Percentiles rank a stretch among this genome's conserved stretches.
phyloP scores from a whole-genome alignment of 2,888 invertebrate species.

The Seira ritae region DNA sequence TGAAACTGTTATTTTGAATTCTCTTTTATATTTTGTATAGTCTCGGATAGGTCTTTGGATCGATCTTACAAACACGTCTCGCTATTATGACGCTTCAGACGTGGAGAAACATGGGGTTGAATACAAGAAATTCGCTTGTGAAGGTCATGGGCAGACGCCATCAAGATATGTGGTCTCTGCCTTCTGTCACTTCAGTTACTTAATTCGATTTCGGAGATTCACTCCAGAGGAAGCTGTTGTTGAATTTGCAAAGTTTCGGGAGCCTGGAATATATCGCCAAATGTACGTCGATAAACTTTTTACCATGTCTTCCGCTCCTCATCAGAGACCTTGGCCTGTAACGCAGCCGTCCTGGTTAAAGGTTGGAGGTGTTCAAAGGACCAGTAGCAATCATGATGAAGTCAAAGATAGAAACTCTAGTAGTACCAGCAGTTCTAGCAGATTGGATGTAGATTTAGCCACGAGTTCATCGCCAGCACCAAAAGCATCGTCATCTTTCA shows the following conservation, averaged over 20 bases:
- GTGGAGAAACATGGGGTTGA: constrained; percentile 76
- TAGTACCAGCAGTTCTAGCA: no score
- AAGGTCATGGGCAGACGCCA: constrained; percentile 78
- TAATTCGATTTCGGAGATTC: constrained; percentile 77
- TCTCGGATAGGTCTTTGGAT: constrained; percentile 79
- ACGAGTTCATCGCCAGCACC: no score
- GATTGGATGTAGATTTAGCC: no score
- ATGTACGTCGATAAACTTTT: constrained; percentile 47
- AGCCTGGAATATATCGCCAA: constrained; percentile 60
- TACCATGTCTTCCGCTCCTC: not conserved
- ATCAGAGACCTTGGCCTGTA: constrained; percentile 1
- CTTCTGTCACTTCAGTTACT: constrained; percentile 77
- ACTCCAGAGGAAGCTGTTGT: constrained; percentile 77
- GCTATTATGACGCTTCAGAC: constrained; percentile 78
- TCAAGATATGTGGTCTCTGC: constrained; percentile 76
- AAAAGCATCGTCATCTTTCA: no score
- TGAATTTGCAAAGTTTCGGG: constrained; percentile 75
- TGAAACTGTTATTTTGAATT: not conserved
- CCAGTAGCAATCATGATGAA: no score
- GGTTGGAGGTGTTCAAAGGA: not conserved
- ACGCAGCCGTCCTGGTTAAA: constrained; percentile 38
- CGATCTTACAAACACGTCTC: constrained; percentile 79
- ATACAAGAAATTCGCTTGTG: constrained; percentile 78
- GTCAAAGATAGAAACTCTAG: no score
- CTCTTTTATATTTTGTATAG: constrained; percentile 72